Evolutionary conservation across 2,888 invertebrate species (phyloP).

Genomic region (Morpho achilles): DNA sequence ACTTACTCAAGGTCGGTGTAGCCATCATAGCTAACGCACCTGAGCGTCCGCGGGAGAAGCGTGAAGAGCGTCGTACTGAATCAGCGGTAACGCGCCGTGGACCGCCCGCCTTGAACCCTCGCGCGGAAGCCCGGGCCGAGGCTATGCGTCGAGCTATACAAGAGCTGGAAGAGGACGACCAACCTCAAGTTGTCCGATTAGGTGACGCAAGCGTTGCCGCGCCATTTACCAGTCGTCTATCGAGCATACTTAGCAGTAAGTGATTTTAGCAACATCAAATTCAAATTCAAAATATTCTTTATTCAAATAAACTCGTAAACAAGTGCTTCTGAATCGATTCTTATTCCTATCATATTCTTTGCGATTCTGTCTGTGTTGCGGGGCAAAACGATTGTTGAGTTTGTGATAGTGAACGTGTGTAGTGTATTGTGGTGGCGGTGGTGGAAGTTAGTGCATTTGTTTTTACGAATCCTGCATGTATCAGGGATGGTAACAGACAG

Average conservation of each 20-base stretch:
- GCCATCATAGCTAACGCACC: conserved; percentile 90
- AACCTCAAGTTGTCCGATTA: conserved; percentile 92
- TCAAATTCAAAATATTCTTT: too few species aligned
- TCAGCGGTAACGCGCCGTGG: conserved; percentile 66
- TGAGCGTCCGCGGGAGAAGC: conserved; percentile 71
- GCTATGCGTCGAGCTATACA: conserved; percentile 85
- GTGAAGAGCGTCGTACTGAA: conserved; percentile 83
- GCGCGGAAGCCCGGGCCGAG: conserved; percentile 52
- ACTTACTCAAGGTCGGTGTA: conserved; percentile 82
- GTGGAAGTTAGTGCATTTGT: too few species aligned
- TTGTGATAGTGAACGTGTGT: too few species aligned
- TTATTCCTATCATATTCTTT: too few species aligned
- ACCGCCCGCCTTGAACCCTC: conserved; percentile 33
- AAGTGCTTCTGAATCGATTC: too few species aligned
- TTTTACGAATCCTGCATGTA: too few species aligned
- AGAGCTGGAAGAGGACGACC: conserved; percentile 93
- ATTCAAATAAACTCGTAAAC: too few species aligned
- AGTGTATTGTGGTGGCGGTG: too few species aligned
- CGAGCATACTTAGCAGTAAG: conserved; percentile 96
- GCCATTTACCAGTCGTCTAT: conserved; percentile 98
- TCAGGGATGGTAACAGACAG: too few species aligned
- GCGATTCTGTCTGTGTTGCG: too few species aligned
- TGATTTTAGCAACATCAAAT: conserved; percentile 31
- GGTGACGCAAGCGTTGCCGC: conserved; percentile 99
- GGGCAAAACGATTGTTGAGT: too few species aligned